Percentiles rank a stretch among this genome's conserved stretches.
Evolutionary conservation across 1,140 invertebrate genomes (phyloP).

Genomic region (honey bee (Apis mellifera)): DNA sequence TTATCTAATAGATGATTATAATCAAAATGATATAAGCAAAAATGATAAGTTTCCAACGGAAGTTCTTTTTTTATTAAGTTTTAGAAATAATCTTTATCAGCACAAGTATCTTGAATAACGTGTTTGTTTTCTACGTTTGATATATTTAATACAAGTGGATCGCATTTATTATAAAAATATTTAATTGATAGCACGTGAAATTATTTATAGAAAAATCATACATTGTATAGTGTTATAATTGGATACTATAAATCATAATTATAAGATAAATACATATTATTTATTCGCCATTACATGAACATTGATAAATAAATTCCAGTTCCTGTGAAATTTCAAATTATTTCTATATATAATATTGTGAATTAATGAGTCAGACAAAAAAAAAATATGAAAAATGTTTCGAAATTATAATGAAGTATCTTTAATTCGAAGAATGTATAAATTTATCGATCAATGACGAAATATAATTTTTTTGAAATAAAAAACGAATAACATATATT

Average conservation of each 20-base stretch:
- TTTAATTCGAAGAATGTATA: not conserved
- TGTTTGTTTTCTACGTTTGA: not conserved
- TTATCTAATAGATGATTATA: too few relatives aligned
- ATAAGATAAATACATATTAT: not conserved
- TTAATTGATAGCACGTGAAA: not conserved
- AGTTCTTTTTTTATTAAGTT: too few relatives aligned
- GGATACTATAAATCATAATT: not conserved
- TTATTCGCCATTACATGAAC: not conserved
- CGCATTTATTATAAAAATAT: not conserved
- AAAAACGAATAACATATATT: not conserved
- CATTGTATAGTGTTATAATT: not conserved
- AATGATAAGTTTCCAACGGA: too few relatives aligned
- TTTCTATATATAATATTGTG: not conserved
- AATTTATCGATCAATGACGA: not conserved
- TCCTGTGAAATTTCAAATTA: constrained; percentile 4
- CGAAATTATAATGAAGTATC: not conserved
- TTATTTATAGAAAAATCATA: not conserved
- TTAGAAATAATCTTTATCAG: too few relatives aligned
- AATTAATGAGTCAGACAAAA: not conserved
- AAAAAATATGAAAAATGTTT: not conserved
- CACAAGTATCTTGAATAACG: not conserved
- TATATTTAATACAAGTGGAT: not conserved
- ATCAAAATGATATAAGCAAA: too few relatives aligned
- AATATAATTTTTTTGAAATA: not conserved
- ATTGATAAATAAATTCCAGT: not conserved